Evolutionary conservation across 2,797 vertebrate genomes (phyloP).

Genomic region (Enteromius fasciolatus): DNA sequence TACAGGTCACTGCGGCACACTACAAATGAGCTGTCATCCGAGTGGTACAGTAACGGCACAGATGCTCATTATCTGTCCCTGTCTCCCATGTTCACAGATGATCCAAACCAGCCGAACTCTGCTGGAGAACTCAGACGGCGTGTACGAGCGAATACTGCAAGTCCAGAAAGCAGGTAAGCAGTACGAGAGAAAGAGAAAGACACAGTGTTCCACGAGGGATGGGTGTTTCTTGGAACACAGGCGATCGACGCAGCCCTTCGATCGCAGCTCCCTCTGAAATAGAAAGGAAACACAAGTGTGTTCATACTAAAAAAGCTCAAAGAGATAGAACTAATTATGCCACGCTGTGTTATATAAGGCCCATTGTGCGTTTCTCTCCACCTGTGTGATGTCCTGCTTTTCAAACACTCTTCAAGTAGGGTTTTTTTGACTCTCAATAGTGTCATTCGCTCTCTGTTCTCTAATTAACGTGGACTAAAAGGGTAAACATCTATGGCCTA

Average conservation of each 20-base stretch:
- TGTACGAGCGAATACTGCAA: conserved; percentile 91
- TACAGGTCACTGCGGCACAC: not conserved
- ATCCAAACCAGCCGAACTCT: conserved; percentile 90
- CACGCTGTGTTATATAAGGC: conserved; percentile 42
- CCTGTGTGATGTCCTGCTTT: conserved; percentile 56
- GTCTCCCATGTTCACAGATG: conserved; percentile 81
- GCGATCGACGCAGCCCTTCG: not conserved
- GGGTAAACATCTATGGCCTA: conserved; percentile 50
- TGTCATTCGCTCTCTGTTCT: conserved; percentile 48
- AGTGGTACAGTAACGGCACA: conserved; percentile 6
- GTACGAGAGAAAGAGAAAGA: not conserved
- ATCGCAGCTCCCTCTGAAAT: conserved; percentile 40
- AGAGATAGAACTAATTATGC: conserved; percentile 47
- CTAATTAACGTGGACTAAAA: conserved; percentile 53
- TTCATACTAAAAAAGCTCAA: conserved; percentile 30
- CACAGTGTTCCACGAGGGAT: conserved; percentile 10
- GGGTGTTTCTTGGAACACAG: conserved; percentile 31
- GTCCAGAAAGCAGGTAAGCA: conserved; percentile 92
- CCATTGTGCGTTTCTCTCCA: conserved; percentile 61
- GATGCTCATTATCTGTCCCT: conserved; percentile 49
- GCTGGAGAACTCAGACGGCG: conserved; percentile 85
- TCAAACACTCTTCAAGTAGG: conserved; percentile 50
- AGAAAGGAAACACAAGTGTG: conserved; percentile 31
- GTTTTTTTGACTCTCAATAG: conserved; percentile 53
- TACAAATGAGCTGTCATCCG: not conserved